Base-by-base conservation (phyloP, 2,113 vertebrate species). In the Hippotragus niger region DNA sequence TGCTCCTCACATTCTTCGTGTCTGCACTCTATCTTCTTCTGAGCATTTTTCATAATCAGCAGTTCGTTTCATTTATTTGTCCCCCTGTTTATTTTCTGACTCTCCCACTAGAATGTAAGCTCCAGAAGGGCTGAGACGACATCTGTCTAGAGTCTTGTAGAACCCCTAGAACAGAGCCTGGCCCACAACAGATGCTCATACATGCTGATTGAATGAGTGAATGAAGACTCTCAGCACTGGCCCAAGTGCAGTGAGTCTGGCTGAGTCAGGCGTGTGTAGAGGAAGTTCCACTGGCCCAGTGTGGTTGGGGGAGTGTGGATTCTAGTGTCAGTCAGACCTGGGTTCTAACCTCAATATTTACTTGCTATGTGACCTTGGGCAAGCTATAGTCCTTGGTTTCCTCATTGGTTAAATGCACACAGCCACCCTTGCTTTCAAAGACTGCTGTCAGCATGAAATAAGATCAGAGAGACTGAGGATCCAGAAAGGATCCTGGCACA, bases 11-110 rank as follows among this genome's bases (percentile, higher is more conserved):
- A 47, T 67, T 85, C 67, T 58, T 88, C 4, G 6, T n/a, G 57
- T 84, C 71, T 23, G 36, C 29, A 8, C 84, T 83, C 80, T 76
- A 13, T 93, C 85, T 87, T 91, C 96, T 62, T 95, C 87, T 6
- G 21, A 78, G 81, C 33, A 23, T n/a, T 53, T n/a, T 45, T 82
- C 36, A 53, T 55, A 50, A 62, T 40, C 45, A 81, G 45, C 83
- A 88, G 27, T 67, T 81, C 1, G 0, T 50, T 94, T 78, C 91
- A n/a, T 52, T n/a, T 92, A 13, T 88, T 60, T 89, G 85, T 82
- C 62, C 43, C 7, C n/a, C 47, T 57, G 23, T 93, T 95, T 90
- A 67, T 92, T 91, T 97, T 92, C 90, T 62, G 40, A 31, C 60
- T 84, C 82, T 93, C 55, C 93, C 36, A 33, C n/a, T 47, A 50